phyloP scores from a whole-genome alignment of 2,797 vertebrate species.

The Melanotaenia parkinsoni region DNA sequence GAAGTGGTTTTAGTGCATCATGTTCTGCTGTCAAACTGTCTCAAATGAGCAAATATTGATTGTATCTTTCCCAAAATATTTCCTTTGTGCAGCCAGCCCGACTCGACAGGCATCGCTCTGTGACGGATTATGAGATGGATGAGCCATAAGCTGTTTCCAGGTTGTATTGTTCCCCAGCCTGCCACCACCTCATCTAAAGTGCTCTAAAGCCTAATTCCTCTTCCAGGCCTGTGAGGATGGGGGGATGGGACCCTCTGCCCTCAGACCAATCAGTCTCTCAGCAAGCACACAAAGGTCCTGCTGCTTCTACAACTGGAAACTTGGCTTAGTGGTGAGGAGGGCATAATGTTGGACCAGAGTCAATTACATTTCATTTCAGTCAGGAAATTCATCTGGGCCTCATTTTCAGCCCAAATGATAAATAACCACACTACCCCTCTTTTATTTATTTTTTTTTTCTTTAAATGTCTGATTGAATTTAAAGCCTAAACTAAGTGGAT shows the following conservation, averaged over 20 bases:
- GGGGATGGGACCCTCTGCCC: conserved; percentile 60
- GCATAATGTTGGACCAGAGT: conserved; percentile 59
- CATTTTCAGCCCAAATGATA: conserved; percentile 36
- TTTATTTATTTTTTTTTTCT: background rate
- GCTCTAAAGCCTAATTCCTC: conserved; percentile 73
- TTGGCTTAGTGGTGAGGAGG: conserved; percentile 61
- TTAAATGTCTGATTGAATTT: conserved; percentile 45
- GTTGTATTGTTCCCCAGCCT: conserved; percentile 74
- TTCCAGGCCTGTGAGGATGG: conserved; percentile 62
- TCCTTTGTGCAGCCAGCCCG: conserved; percentile 49
- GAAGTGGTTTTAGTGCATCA: conserved; percentile 4
- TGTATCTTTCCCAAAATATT: conserved; percentile 51
- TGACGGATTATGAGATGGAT: conserved; percentile 72
- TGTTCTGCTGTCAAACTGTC: conserved; percentile 39
- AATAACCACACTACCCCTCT: conserved; percentile 42
- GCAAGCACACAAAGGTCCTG: conserved; percentile 77
- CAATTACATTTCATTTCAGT: conserved; percentile 69
- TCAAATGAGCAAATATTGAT: conserved; percentile 44
- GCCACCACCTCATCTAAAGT: conserved; percentile 71
- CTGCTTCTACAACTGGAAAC: conserved; percentile 77
- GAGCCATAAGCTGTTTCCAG: conserved; percentile 72
- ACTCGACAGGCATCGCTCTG: conserved; percentile 48
- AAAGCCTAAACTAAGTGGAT: conserved; percentile 35
- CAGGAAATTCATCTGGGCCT: conserved; percentile 58
- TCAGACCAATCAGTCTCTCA: conserved; percentile 77